Conservation (phyloP, 2,888 invertebrate species). For the Cactoblastis cactorum region DNA sequence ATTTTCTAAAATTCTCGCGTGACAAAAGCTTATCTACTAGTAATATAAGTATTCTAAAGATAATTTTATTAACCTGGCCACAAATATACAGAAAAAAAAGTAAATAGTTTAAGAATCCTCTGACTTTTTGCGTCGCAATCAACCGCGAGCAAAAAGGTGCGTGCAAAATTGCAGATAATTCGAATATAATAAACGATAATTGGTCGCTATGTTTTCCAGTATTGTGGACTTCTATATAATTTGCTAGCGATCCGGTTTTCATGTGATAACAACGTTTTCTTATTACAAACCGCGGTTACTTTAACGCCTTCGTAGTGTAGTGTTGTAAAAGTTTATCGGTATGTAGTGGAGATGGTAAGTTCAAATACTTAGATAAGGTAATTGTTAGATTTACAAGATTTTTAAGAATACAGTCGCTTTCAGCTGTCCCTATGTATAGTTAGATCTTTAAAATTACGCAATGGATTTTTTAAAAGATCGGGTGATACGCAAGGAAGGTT, state of each 20-base stretch:
- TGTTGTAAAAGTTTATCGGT: neutral
- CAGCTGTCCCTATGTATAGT: no score
- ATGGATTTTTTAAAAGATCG: no score
- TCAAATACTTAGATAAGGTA: no score
- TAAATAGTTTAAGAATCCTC: neutral
- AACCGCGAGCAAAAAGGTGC: neutral
- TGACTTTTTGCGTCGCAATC: slow-evolving; percentile 7
- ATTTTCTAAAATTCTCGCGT: no score
- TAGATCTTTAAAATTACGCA: no score
- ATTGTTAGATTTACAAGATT: no score
- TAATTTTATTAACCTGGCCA: neutral
- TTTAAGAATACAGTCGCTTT: no score
- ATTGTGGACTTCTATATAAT: slow-evolving; percentile 11
- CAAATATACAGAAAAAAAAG: neutral
- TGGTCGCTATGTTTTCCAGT: slow-evolving; percentile 13
- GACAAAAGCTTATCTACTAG: no score
- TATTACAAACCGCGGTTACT: neutral
- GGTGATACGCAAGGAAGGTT: no score
- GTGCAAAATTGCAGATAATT: slow-evolving; percentile 13
- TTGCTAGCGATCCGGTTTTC: slow-evolving; percentile 5
- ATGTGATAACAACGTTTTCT: slow-evolving; percentile 8
- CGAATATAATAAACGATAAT: slow-evolving; percentile 12
- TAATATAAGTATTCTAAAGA: no score
- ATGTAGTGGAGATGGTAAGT: no score
- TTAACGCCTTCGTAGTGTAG: neutral